Base-by-base conservation (phyloP, 2,113 vertebrate genomes). In the Alaudala cheleensis region DNA sequence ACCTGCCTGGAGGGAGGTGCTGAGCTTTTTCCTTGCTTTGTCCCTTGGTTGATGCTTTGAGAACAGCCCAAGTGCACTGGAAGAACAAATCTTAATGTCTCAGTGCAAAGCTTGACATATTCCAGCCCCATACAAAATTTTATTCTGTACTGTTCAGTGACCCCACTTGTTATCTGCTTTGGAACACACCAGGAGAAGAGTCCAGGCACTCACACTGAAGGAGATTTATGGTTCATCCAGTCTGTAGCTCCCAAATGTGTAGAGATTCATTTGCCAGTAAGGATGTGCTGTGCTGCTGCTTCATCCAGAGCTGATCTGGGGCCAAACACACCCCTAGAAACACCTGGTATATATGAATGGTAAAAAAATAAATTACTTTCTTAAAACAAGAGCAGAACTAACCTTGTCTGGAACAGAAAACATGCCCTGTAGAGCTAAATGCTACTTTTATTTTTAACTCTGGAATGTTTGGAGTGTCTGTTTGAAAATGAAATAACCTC, bases 391-490 rank as follows among this genome's bases (percentile, higher is more conserved):
- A 83, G 62, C 50, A 80, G 74, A 79, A 34, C 49, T 33, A 86
- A 86, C 69, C 29, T 84, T 60, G 62, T 81, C 77, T 82, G 50
- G 78, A 92, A 82, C 57, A 96, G 49, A 92, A 74, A 15, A 2
- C 18, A 57, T 33, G 40, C 26, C 28, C 54, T 31, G 11, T 69
- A 85, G 66, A 84, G 53, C 44, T 93, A 64, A 90, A 60, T 60
- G 40, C 33, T 85, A 5, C 73, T 82, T 90, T 76, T 93, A 66
- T 81, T 90, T 90, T 92, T 72, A 92, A 81, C 61, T 80, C 61
- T 57, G 79, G 70, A 85, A 72, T 64, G 66, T 76, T 90, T 79
- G 53, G 74, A 79, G 78, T 67, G 69, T 91, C 57, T 74, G 53
- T 84, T 71, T 86, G 69, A 64, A 77, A 81, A 94, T 56, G 11